Percentiles rank a stretch among this genome's conserved stretches.
phyloP scores from a whole-genome alignment of 2,888 invertebrate genomes.

The Napeogenes sylphis region DNA sequence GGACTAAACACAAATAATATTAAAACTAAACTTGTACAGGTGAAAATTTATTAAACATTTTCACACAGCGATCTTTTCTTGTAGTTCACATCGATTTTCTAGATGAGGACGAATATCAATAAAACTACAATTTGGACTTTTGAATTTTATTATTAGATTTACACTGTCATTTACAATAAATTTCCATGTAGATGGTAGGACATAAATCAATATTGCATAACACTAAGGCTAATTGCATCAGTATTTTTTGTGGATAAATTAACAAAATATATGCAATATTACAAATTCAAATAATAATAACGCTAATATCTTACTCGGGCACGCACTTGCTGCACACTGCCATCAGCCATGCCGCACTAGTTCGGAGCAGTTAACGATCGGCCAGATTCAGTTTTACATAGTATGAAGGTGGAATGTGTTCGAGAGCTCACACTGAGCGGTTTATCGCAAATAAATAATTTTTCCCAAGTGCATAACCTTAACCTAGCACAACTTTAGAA shows the following conservation, averaged over 20 bases:
- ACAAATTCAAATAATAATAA: slow-evolving; percentile 75
- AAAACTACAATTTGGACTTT: slow-evolving; percentile 69
- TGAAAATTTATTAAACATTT: too few species aligned
- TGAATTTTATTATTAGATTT: slow-evolving; percentile 78
- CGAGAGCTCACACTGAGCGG: slow-evolving; percentile 40
- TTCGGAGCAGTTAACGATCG: slow-evolving; percentile 42
- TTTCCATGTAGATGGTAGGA: slow-evolving; percentile 77
- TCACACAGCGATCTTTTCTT: too few species aligned
- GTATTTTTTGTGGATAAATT: slow-evolving; percentile 76
- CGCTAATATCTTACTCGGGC: slow-evolving; percentile 77
- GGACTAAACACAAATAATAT: too few species aligned
- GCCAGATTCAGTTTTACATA: slow-evolving; percentile 42
- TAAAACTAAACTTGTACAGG: too few species aligned
- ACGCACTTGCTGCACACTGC: slow-evolving; percentile 57
- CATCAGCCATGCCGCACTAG: slow-evolving; percentile 41
- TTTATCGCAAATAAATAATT: slow-evolving; percentile 52
- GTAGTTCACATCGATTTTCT: neutral
- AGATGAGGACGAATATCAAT: slow-evolving; percentile 33
- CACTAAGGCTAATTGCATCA: slow-evolving; percentile 78
- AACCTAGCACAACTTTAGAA: slow-evolving; percentile 71
- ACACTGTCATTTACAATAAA: slow-evolving; percentile 79
- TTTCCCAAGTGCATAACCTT: slow-evolving; percentile 64
- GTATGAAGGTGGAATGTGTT: slow-evolving; percentile 64
- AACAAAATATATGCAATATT: slow-evolving; percentile 77
- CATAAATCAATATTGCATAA: slow-evolving; percentile 78